Conservation (phyloP, 1,140 invertebrate species). For the Sinella curviseta region DNA sequence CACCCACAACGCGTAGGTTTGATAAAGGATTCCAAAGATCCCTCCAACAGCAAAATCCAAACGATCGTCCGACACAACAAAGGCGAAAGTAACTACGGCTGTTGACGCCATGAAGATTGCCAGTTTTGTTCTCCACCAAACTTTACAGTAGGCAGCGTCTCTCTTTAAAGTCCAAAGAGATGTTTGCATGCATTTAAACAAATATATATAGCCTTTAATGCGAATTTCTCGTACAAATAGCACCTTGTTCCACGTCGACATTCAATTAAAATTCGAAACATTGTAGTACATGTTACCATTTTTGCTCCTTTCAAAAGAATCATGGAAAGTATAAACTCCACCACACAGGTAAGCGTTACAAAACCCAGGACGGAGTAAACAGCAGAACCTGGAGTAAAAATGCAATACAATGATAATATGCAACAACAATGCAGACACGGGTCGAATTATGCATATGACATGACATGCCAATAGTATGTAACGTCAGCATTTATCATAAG, state of each 20-base stretch:
- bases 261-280: too few relatives aligned
- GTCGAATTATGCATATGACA: too few relatives aligned
- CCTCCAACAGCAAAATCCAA: conserved; percentile 35
- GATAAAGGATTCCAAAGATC: conserved; percentile 31
- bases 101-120: conserved; percentile 25
- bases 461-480: too few relatives aligned
- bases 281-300: conserved; percentile 20
- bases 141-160: not conserved
- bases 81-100: conserved; percentile 22
- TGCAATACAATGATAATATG: not conserved
- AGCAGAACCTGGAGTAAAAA: conserved; percentile 2
- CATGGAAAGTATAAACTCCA: conserved; percentile 29
- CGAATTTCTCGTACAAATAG: too few relatives aligned
- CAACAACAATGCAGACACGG: not conserved
- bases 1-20: conserved; percentile 38
- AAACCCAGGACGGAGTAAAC: conserved; percentile 37
- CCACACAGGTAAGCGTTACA: conserved; percentile 33
- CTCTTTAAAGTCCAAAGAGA: not conserved
- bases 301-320: conserved; percentile 32
- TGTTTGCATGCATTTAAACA: too few relatives aligned
- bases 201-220: too few relatives aligned
- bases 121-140: conserved; percentile 38
- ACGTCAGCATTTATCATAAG: not conserved
- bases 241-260: too few relatives aligned
- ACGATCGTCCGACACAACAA: conserved; percentile 33